Evolutionary conservation across 1,140 invertebrate species (phyloP), one percentile per base, ranked within the genome.

Genomic region (Leptinotarsa lineolata): DNA sequence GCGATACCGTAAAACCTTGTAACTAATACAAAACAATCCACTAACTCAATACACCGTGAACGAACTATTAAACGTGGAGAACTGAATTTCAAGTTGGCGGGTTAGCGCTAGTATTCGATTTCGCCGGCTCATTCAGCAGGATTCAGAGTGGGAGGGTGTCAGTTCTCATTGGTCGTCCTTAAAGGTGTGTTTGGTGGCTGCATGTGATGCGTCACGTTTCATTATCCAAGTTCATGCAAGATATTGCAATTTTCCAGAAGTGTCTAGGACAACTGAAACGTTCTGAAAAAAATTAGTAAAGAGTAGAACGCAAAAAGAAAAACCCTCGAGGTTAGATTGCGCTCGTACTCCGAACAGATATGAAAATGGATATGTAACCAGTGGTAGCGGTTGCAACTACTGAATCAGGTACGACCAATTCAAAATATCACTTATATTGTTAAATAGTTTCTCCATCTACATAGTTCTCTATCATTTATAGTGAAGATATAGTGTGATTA

Each of bases 151-250:
- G 48, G 48, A 54, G 48, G n/a, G 48, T 54, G 48, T 18, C 48
- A 11, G 8, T 54, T 54, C 67, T 44, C 16, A 76, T 76, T 76
- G 75, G 75, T 54, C 48, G 70, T 18, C 13, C 15, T 1, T 20
- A 76, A 72, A 76, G 75, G 75, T 76, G 75, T 76, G 75, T 72
- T 70, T 18, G 48, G 68, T 70, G 74, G 58, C 59, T 72, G 74
- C 74, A 70, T 67, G 70, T 75, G 60, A 58, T 45, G 54, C 70
- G 30, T 70, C 48, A 18, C 45, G 30, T 44, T n/a, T 18, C 48
- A 18, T 54, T 54, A 18, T 16, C 48, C 48, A 54, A 54, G 48
- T 16, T 54, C 48, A 18, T 18, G 48, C 16, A 54, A 54, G 48
- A 54, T 54, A 54, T 54, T 54, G 48, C 48, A 54, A 54, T 54